Evolutionary conservation across 2,888 invertebrate genomes (phyloP), one percentile per base, ranked within the genome.

Genomic region (Barypeithes pellucidus): DNA sequence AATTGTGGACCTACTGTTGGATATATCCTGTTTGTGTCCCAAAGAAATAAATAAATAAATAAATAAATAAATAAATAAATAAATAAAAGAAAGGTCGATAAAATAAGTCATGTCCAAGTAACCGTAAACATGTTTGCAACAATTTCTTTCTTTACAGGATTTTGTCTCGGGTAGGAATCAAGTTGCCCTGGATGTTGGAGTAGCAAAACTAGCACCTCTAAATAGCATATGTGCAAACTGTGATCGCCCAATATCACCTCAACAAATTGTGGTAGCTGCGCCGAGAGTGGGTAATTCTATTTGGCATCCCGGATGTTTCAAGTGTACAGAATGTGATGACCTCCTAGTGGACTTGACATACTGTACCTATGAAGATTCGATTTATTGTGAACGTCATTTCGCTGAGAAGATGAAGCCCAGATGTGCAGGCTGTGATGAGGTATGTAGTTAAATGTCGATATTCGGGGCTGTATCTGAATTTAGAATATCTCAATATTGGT

Each of bases 341-440:
- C 89, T 97, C 67, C 91, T 99, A 74, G 98, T 98, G 75, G 99
- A 99, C 87, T 91, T 99, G 82, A 95, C 96, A 62, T 98, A 99
- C 88, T 99, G 99, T 86, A 94, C 94, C 77, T 90, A 95, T 85
- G 95, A 96, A 80, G 95, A 95, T 79, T 90, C 92, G 77, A 89
- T 96, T 77, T 97, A 93, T 88, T 98, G 98, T 87, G 97, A 96
- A 83, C 90, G 98, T 77, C 99, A 99, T 88, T 99, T 98, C 86
- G 97, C 98, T 62, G 98, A 99, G 87, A 91, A 94, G 83, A 89
- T 98, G 84, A 97, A 97, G 86, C 98, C 99, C 14, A 89, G 99
- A 81, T 99, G 99, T 86, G 92, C 96, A 76, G 95, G 97, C 79
- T 99, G 99, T 88, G 98, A 99, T 88, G 99, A 99, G 95, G 99